Evolutionary conservation across 2,888 invertebrate species (phyloP), one percentile per base, ranked within the genome.

Genomic region (Piscicola geometra): DNA sequence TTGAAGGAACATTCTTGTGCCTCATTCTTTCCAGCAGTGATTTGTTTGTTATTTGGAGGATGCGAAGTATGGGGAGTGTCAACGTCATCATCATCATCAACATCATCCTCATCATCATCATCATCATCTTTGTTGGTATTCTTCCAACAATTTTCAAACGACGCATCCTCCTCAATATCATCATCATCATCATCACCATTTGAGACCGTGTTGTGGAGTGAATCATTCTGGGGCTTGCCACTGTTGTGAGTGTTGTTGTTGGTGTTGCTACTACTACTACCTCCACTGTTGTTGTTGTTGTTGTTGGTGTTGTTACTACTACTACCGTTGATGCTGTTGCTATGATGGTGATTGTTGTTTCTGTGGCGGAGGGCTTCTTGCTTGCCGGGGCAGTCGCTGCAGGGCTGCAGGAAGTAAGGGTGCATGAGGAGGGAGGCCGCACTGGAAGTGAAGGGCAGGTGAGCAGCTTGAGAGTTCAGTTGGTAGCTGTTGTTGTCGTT

Each of bases 341-440:
- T 36, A 25, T n/a, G 12, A 28, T 33, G 5, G 52, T 25, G 21
- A 30, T 9, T 30, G 64, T 56, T 60, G 64, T 32, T 64, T 35
- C 9, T 60, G 73, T 36, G 0, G 52, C 32, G 21, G 71, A 25
- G 9, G 28, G 71, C 1, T 50, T n/a, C n/a, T 15, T 35, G 28
- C 36, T 28, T 71, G 52, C 33, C n/a, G 60, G 5, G 30, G 28
- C 12, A 41, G 73, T 56, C 18, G n/a, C n/a, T 12, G n/a, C 15
- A 35, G 21, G 32, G 73, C 12, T 73, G 73, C 12, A 73, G 41
- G 73, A 73, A 73, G 41, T 73, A 73, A 1, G 73, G 64, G 36
- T 73, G 73, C n/a, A 73, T n/a, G 21, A 73, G 32, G 56, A 73
- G 64, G 35, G 73, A 73, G n/a, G 73, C 60, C 5, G 73, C 25